Evolutionary conservation across 2,797 vertebrate species (phyloP).

Genomic region (Amphiprion clarkii): DNA sequence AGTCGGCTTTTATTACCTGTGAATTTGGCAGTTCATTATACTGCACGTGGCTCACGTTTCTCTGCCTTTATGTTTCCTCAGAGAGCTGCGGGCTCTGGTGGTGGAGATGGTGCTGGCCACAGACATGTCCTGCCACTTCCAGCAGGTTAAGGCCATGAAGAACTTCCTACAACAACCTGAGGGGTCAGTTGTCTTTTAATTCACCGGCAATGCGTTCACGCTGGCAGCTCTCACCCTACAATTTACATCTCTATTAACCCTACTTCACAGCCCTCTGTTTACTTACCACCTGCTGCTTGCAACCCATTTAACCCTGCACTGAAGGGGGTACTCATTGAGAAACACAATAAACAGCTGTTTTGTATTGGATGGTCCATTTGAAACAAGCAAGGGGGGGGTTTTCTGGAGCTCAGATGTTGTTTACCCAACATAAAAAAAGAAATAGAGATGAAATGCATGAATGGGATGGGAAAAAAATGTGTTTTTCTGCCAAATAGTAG

Average conservation of each 20-base stretch:
- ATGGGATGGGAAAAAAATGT: neutral
- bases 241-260: conserved; percentile 56
- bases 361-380: conserved; percentile 6
- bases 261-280: conserved; percentile 26
- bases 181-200: conserved; percentile 87
- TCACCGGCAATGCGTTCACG: conserved; percentile 4
- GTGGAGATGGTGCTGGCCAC: conserved; percentile 99
- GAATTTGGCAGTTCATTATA: conserved; percentile 42
- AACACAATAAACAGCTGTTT: conserved; percentile 27
- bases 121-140: conserved; percentile 99
- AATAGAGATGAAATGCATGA: neutral
- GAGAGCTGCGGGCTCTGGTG: conserved; percentile 95
- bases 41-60: conserved; percentile 27
- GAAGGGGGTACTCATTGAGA: conserved; percentile 16
- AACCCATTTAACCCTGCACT: conserved; percentile 59
- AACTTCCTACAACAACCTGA: conserved; percentile 96
- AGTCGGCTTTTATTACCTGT: conserved; percentile 23
- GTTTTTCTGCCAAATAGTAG: conserved; percentile 14
- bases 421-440: conserved; percentile 16
- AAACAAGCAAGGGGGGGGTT: conserved; percentile 21
- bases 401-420: conserved; percentile 33
- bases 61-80: conserved; percentile 61
- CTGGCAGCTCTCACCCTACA: conserved; percentile 2
- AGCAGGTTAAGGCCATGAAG: conserved; percentile 99
- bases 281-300: conserved; percentile 50